phyloP scores from a whole-genome alignment of 37 sponge, comb jelly and placozoan genomes.

The Aplysina aerophoba region DNA sequence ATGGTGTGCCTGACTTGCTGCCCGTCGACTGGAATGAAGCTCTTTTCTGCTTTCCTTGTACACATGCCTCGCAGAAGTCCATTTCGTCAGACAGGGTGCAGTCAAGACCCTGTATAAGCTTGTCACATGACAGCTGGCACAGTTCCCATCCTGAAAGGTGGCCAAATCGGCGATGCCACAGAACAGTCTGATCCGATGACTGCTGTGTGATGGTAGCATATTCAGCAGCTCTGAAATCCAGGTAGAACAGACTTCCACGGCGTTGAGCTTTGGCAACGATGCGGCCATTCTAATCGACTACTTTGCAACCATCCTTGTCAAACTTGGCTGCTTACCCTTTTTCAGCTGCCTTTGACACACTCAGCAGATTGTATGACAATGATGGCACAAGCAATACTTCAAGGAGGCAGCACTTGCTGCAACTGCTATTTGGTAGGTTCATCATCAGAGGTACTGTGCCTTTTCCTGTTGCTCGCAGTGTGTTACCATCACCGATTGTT shows the following conservation, averaged over 20 bases:
- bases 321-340: constrained; percentile 40
- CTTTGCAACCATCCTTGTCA: constrained; percentile 36
- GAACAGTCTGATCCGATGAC: neutral
- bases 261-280: constrained; percentile 46
- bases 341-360: constrained; percentile 55
- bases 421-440: constrained; percentile 39
- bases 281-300: constrained; percentile 27
- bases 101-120: constrained; percentile 56
- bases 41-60: constrained; percentile 60
- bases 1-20: constrained; percentile 40
- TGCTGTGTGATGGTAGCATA: neutral
- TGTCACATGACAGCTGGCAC: constrained; percentile 45
- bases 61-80: constrained; percentile 55
- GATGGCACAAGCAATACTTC: constrained; percentile 55
- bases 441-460: constrained; percentile 28
- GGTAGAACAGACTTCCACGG: constrained; percentile 58
- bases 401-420: constrained; percentile 41
- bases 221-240: neutral
- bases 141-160: constrained; percentile 47
- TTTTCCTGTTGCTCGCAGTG: constrained; percentile 22
- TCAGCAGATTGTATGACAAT: constrained; percentile 42
- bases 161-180: constrained; percentile 69
- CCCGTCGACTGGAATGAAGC: constrained; percentile 24
- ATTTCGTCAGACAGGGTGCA: constrained; percentile 40
- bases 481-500: constrained; percentile 51